These are phyloP conservation scores for Heliconius ethilla DNA, from an alignment of 2,888 invertebrate species.

Conservation along the genomic window DNA sequence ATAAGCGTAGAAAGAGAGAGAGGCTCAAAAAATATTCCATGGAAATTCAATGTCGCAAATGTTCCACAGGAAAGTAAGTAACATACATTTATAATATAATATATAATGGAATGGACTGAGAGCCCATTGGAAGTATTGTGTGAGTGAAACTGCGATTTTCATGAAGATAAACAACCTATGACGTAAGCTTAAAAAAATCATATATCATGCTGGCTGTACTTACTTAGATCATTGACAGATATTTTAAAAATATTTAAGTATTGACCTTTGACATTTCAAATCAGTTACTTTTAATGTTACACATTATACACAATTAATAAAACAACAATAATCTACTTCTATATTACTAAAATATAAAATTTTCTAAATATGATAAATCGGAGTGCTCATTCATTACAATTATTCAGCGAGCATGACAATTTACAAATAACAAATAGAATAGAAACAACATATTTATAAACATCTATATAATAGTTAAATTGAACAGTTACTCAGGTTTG, in stretches of 20 bases:
- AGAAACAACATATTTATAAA: constrained; percentile 31
- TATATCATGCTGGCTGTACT: constrained; percentile 35
- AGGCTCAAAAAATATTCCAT: constrained; percentile 28
- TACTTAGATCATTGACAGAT: neutral
- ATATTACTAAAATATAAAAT: neutral
- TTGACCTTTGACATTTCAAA: neutral
- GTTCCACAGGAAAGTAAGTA: constrained; percentile 30
- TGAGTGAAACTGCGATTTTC: constrained; percentile 38
- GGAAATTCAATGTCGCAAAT: constrained; percentile 2
- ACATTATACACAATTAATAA: neutral
- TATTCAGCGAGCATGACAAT: constrained; percentile 37
- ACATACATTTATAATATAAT: constrained; percentile 36
- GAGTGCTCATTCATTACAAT: neutral
- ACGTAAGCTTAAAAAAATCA: constrained; percentile 39
- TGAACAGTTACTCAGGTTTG: constrained; percentile 39
- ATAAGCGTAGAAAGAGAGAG: constrained; percentile 27
- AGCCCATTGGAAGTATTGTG: constrained; percentile 45
- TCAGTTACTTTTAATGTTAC: neutral
- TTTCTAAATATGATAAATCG: neutral
- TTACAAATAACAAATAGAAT: constrained; percentile 31
- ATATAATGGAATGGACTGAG: constrained; percentile 42
- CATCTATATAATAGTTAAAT: constrained; percentile 26
- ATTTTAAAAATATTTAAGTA: neutral
- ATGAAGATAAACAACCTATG: constrained; percentile 30
- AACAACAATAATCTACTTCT: neutral